phyloP scores from a whole-genome alignment of 2,797 vertebrate species.

The Sphenodon punctatus region DNA sequence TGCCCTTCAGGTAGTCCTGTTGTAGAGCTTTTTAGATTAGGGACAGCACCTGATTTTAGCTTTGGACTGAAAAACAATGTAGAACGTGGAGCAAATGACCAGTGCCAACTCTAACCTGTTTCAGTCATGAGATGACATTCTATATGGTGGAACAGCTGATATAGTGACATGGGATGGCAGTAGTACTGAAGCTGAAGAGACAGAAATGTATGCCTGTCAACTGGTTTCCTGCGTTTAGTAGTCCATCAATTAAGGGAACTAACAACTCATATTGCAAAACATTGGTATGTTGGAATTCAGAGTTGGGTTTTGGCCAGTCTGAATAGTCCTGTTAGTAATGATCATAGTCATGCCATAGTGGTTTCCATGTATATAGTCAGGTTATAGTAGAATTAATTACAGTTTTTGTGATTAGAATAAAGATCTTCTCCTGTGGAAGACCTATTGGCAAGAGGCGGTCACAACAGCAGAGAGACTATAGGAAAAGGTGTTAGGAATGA shows the following conservation, averaged over 20 bases:
- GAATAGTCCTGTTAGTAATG: neutral
- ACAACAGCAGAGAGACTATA: rapidly evolving
- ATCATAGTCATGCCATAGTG: neutral
- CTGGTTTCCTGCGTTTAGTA: neutral
- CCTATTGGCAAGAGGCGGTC: neutral
- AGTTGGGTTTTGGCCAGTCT: neutral
- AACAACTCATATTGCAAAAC: neutral
- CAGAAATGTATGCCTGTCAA: neutral
- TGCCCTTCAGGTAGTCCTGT: neutral
- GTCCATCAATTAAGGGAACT: neutral
- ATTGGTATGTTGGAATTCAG: neutral
- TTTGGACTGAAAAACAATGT: neutral
- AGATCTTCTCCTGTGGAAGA: neutral
- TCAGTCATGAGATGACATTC: neutral
- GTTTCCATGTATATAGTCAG: neutral
- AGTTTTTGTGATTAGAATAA: neutral
- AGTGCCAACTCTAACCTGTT: neutral
- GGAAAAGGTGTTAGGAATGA: neutral
- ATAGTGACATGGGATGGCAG: neutral
- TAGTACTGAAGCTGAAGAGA: neutral
- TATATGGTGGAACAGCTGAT: neutral
- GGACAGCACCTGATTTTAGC: neutral
- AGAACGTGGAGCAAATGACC: neutral
- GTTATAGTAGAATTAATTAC: neutral
- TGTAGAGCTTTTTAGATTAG: neutral